Evolutionary conservation across 2,888 invertebrate genomes (phyloP), one percentile per base, ranked within the genome.

Genomic region (Cerastoderma edule): DNA sequence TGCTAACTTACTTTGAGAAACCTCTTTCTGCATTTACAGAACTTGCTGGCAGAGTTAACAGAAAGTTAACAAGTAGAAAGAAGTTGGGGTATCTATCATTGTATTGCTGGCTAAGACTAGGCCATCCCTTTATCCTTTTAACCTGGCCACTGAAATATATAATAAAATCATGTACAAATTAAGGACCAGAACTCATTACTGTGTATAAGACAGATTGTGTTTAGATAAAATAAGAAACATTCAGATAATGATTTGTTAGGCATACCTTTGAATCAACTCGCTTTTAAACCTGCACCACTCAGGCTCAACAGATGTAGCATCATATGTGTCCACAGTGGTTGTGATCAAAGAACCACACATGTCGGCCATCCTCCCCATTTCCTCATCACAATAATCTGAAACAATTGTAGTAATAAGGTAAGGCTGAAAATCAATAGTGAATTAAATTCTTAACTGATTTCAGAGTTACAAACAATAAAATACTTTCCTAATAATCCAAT

Each of bases 21-120:
- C 72, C 76, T 65, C 68, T 67, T 48, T 76, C 72, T 28, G 75
- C 75, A 60, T 76, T 72, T n/a, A 71, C 75, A 27, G 67, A 72
- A 35, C 67, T 70, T 0, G 67, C 65, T 24, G 68, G 75, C 10
- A 72, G 54, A 0, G 64, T 67, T 48, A 72, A 50, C 5, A 76
- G 56, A 19, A 54, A 65, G n/a, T 53, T 35, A 13, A 75, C 54
- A 19, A 75, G 67, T 8, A n/a, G 30, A 35, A 75, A 67, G 19
- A 75, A 39, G 39, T 75, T 75, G 16, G 71, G 67, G 54, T 53
- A 71, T 33, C 60, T 69, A 1, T 24, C 16, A 8, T n/a, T 19
- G 33, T 53, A 33, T 10, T 8, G 13, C 16, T 30, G 30, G 19
- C 28, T n/a, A 19, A 33, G n/a, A 33, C 28, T 28, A 27, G 56